Base-by-base conservation (phyloP, 2,113 vertebrate genomes). In the Ctenodactylus gundi region DNA sequence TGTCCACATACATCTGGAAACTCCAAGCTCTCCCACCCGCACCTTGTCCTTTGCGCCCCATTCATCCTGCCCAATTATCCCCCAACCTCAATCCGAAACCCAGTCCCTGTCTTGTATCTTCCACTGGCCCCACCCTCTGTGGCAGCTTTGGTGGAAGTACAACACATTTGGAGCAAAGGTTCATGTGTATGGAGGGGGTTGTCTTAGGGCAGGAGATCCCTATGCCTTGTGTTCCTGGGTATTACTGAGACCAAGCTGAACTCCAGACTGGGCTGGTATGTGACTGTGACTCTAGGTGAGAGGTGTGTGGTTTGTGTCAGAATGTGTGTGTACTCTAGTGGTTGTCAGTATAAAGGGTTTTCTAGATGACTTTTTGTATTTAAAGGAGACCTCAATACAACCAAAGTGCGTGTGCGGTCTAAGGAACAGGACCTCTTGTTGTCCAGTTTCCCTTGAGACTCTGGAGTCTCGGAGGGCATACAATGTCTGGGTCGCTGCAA, bases 161-260 rank as follows among this genome's bases (percentile, higher is more conserved):
- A 92, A 70, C 6, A 62, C 83, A 89, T 77, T 78, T 2, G 31
- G 95, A 94, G 80, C 96, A 96, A 97, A 96, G 96, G 96, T 96
- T 44, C 70, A 44, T 60, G 34, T 70, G 64, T 46, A 39, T 29
- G 36, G 44, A n/a, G 41, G 57, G 68, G 85, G 80, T 34, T 84
- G 55, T 86, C 78, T 86, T 91, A 53, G 85, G 44, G 21, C 78
- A 60, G 49, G n/a, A 27, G n/a, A 85, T 93, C 46, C 62, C 51
- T 96, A 36, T 39, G 70, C 88, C 58, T 91, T 95, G 39, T 34
- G 41, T 34, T 93, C 94, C 83, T 46, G 75, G 76, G 55, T 81
- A 64, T 57, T 44, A 36, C 64, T 70, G 55, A 92, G 81, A 68
- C n/a, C 17, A 25, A 80, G 46, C 51, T 70, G 88, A 94, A 82